Evolutionary conservation across 2,888 invertebrate genomes (phyloP).

Genomic region (Drosophila birchii): DNA sequence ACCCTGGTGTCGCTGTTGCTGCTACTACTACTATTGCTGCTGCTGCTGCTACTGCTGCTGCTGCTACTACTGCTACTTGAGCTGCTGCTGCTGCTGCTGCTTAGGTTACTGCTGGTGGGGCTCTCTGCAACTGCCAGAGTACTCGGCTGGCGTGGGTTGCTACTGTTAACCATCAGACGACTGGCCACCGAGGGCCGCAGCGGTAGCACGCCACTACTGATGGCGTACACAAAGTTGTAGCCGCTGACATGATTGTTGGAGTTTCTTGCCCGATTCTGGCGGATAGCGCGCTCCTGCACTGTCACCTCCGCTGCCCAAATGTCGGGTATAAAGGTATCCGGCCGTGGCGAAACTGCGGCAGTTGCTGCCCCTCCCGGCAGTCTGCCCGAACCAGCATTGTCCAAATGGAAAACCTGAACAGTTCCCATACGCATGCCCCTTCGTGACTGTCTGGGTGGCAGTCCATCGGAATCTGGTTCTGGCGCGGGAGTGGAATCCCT

Average conservation of each 20-base stretch:
- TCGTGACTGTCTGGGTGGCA: constrained; percentile 4
- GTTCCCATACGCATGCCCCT: constrained; percentile 18
- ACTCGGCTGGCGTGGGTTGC: constrained; percentile 18
- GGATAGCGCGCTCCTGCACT: constrained; percentile 82
- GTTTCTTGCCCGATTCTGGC: constrained; percentile 79
- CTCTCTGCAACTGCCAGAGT: constrained; percentile 34
- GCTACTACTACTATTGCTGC: constrained; percentile 31
- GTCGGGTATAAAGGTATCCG: constrained; percentile 82
- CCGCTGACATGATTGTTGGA: constrained; percentile 79
- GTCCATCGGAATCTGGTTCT: constrained; percentile 14
- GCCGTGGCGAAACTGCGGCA: constrained; percentile 16
- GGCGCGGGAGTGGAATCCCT: not conserved
- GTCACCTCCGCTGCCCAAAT: constrained; percentile 85
- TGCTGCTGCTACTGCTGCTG: constrained; percentile 18
- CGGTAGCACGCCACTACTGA: constrained; percentile 84
- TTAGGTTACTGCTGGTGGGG: constrained; percentile 37
- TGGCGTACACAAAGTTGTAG: constrained; percentile 84
- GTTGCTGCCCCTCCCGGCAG: constrained; percentile 5
- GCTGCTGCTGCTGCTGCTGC: constrained; percentile 28
- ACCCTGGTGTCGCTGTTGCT: constrained; percentile 47
- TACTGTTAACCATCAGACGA: constrained; percentile 36
- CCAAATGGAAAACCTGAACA: constrained; percentile 38
- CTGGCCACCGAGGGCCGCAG: constrained; percentile 40
- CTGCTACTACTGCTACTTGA: constrained; percentile 45
- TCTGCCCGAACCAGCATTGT: constrained; percentile 26